Conservation (phyloP, 2,797 vertebrate genomes). For the Centroberyx gerrardi region DNA sequence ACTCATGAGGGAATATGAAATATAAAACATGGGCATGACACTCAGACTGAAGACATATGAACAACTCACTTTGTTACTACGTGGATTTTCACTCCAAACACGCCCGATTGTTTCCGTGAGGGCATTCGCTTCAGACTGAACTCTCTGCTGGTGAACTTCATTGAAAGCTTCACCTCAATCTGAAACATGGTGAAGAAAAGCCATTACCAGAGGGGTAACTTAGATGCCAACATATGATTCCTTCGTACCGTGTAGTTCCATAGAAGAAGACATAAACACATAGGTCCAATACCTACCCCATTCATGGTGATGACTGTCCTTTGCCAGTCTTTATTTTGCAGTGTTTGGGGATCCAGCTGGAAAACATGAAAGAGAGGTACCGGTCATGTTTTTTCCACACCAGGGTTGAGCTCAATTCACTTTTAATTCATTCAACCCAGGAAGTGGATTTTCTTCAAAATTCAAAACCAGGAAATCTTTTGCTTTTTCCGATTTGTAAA, state of each 20-base stretch:
- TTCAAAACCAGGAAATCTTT: neutral
- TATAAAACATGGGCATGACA: neutral
- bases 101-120: conserved; percentile 93
- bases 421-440: neutral
- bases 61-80: conserved; percentile 93
- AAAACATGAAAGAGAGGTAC: conserved; percentile 51
- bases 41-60: neutral
- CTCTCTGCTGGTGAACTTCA: conserved; percentile 95
- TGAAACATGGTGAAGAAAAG: conserved; percentile 63
- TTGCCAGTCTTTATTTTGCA: conserved; percentile 96
- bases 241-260: too few relatives aligned
- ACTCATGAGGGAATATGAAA: neutral
- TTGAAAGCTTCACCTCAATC: conserved; percentile 94
- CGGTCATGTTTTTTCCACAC: neutral
- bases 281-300: conserved; percentile 83
- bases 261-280: too few relatives aligned
- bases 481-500: too few relatives aligned
- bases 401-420: neutral
- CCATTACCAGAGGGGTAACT: too few relatives aligned
- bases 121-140: conserved; percentile 96
- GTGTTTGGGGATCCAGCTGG: conserved; percentile 91
- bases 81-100: conserved; percentile 95
- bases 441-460: neutral
- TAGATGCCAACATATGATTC: neutral
- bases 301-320: conserved; percentile 92